phyloP scores from a whole-genome alignment of 2,797 vertebrate genomes.

The Fratercula arctica region DNA sequence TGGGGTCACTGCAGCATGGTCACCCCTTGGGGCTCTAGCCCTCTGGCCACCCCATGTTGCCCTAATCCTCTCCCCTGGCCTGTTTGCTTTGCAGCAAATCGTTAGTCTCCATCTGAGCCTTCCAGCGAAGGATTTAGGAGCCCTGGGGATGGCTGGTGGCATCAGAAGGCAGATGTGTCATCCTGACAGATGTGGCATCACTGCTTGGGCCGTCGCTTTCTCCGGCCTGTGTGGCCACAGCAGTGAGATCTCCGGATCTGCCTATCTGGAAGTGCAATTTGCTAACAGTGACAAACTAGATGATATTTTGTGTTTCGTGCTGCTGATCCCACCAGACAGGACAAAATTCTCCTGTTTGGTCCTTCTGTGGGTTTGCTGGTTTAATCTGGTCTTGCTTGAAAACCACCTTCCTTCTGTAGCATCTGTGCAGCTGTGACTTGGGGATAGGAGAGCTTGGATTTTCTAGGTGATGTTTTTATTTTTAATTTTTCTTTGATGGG shows the following conservation, averaged over 20 bases:
- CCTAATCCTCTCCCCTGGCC: rapidly evolving
- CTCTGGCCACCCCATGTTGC: rapidly evolving
- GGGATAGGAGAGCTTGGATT: neutral
- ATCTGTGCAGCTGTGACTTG: neutral
- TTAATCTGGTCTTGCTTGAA: neutral
- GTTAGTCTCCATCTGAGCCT: neutral
- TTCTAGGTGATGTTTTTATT: neutral
- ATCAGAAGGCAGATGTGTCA: neutral
- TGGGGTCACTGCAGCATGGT: neutral
- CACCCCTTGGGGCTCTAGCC: neutral
- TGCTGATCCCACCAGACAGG: neutral
- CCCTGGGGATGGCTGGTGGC: neutral
- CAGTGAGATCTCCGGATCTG: neutral
- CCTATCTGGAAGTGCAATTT: neutral
- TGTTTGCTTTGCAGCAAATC: neutral
- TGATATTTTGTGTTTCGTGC: neutral
- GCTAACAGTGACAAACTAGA: neutral
- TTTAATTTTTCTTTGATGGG: neutral
- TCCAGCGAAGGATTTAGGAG: neutral
- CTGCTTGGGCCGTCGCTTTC: rapidly evolving
- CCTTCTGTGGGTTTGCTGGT: neutral
- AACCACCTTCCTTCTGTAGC: neutral
- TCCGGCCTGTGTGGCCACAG: neutral
- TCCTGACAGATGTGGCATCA: neutral
- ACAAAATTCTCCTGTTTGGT: neutral